These are phyloP conservation scores for Athripsodes cinereus DNA, from an alignment of 2,888 invertebrate species.

Conservation along the genomic window DNA sequence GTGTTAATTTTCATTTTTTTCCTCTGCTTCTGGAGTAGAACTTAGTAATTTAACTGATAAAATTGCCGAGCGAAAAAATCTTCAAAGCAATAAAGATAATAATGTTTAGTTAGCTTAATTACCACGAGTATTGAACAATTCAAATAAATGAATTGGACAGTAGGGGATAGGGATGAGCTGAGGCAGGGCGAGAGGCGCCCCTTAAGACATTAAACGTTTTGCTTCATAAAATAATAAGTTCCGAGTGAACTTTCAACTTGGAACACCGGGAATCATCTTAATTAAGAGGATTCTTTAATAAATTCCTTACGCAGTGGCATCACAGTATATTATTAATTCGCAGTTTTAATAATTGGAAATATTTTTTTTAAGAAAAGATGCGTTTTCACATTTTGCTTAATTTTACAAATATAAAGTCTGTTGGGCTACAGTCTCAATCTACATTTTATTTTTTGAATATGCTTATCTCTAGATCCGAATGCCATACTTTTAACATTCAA, in stretches of 20 bases:
- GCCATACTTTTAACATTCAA: no score
- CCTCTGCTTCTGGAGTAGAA: no score
- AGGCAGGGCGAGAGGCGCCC: background rate
- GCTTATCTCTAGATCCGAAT: no score
- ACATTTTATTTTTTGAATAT: no score
- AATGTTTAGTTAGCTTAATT: background rate
- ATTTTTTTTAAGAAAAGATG: no score
- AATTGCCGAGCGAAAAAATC: no score
- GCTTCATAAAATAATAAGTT: slow-evolving; percentile 27
- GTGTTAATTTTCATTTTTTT: no score
- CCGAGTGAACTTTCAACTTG: slow-evolving; percentile 6
- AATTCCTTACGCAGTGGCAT: background rate
- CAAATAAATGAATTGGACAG: background rate
- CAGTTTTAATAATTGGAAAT: no score
- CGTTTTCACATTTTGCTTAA: no score
- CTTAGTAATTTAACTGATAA: no score
- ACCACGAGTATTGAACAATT: background rate
- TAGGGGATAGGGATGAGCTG: background rate
- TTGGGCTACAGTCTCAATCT: no score
- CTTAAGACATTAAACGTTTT: slow-evolving; percentile 23
- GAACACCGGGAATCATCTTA: slow-evolving; percentile 17
- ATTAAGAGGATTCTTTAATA: slow-evolving; percentile 22
- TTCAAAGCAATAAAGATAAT: background rate
- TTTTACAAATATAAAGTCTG: no score
- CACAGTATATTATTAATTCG: background rate